A percentile compares a stretch with the other conserved stretches of the same genome.
Evolutionary conservation across 2,797 vertebrate genomes (phyloP).

Genomic region (Microctenopoma steveboyesi): DNA sequence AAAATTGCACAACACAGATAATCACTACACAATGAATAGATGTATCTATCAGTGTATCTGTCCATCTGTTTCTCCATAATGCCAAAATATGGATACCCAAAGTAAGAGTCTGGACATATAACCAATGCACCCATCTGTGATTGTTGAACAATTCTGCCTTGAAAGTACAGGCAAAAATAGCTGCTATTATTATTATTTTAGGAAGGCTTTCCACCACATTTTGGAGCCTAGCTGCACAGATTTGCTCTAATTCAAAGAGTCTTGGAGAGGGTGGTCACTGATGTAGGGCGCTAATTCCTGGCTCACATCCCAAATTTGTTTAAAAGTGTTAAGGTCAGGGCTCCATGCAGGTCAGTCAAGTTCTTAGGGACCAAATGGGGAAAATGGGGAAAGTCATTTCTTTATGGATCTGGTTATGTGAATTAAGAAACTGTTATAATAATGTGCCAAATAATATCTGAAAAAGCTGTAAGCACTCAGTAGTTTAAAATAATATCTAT

Average conservation of each 20-base stretch:
- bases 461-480: neutral
- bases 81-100: neutral
- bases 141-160: constrained; percentile 1
- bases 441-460: neutral
- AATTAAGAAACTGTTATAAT: neutral
- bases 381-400: constrained; percentile 1
- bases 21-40: neutral
- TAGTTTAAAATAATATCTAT: neutral
- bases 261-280: neutral
- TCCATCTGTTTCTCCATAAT: neutral
- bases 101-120: neutral
- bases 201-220: neutral
- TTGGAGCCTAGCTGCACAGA: neutral
- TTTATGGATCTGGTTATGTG: neutral
- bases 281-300: constrained; percentile 4
- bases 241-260: constrained; percentile 14
- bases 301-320: neutral
- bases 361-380: constrained; percentile 4
- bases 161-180: neutral
- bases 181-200: neutral
- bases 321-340: neutral
- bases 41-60: neutral
- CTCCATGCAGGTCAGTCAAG: neutral
- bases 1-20: neutral
- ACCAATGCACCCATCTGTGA: neutral